Conservation (phyloP, 2,888 invertebrate species). For the Lepidochitona cinerea region DNA sequence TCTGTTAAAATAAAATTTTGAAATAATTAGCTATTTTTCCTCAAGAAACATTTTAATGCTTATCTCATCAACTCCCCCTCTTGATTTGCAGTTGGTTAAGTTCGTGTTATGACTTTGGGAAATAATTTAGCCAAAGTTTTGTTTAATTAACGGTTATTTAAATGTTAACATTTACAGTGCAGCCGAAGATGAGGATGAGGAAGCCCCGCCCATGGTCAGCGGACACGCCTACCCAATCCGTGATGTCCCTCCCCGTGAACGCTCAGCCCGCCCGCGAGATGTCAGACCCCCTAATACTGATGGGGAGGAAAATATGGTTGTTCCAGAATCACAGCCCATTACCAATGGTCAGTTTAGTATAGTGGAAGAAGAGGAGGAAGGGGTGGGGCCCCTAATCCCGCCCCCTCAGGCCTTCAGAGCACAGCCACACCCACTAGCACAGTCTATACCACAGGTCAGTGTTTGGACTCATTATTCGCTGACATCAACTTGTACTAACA, state of each 20-base stretch:
- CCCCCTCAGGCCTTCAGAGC: constrained; percentile 60
- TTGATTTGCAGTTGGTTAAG: too few species aligned
- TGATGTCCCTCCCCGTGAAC: constrained; percentile 36
- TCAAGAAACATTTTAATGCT: too few species aligned
- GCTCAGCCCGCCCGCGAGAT: constrained; percentile 40
- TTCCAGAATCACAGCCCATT: constrained; percentile 17
- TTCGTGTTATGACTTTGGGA: too few species aligned
- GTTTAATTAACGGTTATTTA: neutral
- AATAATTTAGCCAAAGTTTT: too few species aligned
- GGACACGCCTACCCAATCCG: constrained; percentile 50
- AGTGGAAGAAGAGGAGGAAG: constrained; percentile 38
- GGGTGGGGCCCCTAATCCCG: constrained; percentile 51
- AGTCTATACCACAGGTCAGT: constrained; percentile 58
- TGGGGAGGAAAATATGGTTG: constrained; percentile 28
- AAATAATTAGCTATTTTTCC: too few species aligned
- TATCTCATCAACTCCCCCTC: too few species aligned
- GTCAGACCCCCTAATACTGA: constrained; percentile 40
- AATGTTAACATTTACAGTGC: constrained; percentile 3
- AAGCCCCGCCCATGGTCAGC: constrained; percentile 44
- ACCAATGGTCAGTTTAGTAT: neutral
- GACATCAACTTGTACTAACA: too few species aligned
- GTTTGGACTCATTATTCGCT: neutral
- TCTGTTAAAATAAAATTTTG: too few species aligned
- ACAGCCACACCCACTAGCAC: constrained; percentile 43
- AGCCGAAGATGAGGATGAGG: constrained; percentile 26